Evolutionary conservation across 2,888 invertebrate species (phyloP), one percentile per base, ranked within the genome.

Genomic region (Julus scandinavius): DNA sequence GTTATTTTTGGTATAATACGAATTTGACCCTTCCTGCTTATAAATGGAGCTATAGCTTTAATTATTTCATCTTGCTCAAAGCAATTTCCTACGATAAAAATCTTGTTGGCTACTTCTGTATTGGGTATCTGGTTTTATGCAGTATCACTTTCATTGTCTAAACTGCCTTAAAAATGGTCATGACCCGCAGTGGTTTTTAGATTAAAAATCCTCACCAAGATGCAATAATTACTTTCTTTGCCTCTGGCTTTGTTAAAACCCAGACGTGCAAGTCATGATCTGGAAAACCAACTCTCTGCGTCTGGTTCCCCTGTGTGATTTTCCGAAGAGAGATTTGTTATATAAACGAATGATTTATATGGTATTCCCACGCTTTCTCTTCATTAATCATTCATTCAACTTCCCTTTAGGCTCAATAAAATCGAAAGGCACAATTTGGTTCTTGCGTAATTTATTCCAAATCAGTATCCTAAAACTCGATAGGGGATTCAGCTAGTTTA

Each of bases 301-400:
- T 63, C n/a, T 63, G 29, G 63, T 63, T 63, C 63, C 63, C 63
- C n/a, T 6, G 63, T 63, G 63, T 63, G n/a, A 63, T 63, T 63
- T 6, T 63, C 2, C 63, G 63, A n/a, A n/a, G 54, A 54, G 54
- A 54, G 63, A 63, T 63, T 17, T 63, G 63, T 63, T 63, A 63
- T 63, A 63, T 63, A 63, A 63, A 63, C 63, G 63, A 63, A 63
- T 63, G 63, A 63, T 63, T 63, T 63, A 63, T 63, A 63, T 6
- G n/a, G n/a, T 63, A 63, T 63, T 63, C 63, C 63, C 63, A 63
- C 63, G 63, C 63, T 63, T 63, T 63, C 63, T 63, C 63, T 63
- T 63, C 63, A 63, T 63, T 63, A 63, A 63, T 63, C 63, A 63
- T 63, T 63, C 63, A 63, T 17, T 63, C 63, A 20, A n/a, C 17